Base-by-base conservation (phyloP, 2,113 vertebrate genomes). In the Poicephalus gulielmi region DNA sequence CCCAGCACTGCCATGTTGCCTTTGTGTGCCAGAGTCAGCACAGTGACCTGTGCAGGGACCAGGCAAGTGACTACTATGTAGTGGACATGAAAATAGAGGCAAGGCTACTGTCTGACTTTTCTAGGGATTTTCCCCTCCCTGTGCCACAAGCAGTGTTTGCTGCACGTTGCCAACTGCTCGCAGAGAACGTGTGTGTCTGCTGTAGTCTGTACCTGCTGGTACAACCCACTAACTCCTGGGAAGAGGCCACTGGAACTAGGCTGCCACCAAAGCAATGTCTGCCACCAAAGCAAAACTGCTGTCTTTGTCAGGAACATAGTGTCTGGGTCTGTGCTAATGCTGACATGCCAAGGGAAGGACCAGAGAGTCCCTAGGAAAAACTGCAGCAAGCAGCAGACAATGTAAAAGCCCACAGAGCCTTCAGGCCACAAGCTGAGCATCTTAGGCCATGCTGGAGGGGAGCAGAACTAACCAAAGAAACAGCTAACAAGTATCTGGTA, bases 61-160 rank as follows among this genome's bases (percentile, higher is more conserved):
- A 28, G 46, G 53, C 52, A 50, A 83, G 68, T 7, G n/a, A 47
- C 35, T 50, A 47, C 35, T 50, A 17, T 49, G 43, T 33, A 73
- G n/a, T 2, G 7, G 53, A 20, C 37, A 5, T 4, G 85, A 78
- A 86, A 80, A 67, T 1, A 73, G 50, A 64, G 80, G 64, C 63
- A 63, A 30, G 41, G 20, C 41, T 28, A 43, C 28, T 23, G 60
- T 52, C 66, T 28, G 33, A 1, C 24, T 41, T 16, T 1, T 24
- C 33, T 47, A 15, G 39, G 44, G 10, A 6, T 37, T 83, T 80
- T 77, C 14, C 37, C n/a, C 24, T 82, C 78, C 71, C 33, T 15
- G 9, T 60, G 27, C 35, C 33, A 44, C 41, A 7, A 0, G 0
- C 49, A 2, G 0, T 1, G 1, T 55, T 77, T 50, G 41, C 25